phyloP scores from a whole-genome alignment of 2,888 invertebrate genomes.

The Parnassius glacialis region DNA sequence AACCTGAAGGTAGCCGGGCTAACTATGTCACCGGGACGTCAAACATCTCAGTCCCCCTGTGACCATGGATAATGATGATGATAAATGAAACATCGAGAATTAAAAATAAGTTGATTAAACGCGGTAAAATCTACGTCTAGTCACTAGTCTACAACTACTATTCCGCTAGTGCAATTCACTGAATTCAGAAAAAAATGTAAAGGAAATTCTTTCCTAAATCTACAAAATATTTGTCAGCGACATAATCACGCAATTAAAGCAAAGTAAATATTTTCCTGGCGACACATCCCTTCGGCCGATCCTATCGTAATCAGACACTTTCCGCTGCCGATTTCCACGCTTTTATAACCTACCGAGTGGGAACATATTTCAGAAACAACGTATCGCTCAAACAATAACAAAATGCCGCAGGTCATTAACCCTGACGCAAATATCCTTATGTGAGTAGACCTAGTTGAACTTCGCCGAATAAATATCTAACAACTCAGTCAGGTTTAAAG shows the following conservation, averaged over 20 bases:
- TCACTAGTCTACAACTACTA: too few species aligned
- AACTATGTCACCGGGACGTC: too few species aligned
- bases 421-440: conserved; percentile 19
- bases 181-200: too few species aligned
- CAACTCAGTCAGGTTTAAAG: not conserved
- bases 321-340: conserved; percentile 5
- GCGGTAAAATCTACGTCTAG: too few species aligned
- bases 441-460: not conserved
- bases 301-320: conserved; percentile 12
- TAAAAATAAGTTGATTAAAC: too few species aligned
- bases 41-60: too few species aligned
- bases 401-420: conserved; percentile 4
- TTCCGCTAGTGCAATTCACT: too few species aligned
- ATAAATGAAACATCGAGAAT: too few species aligned
- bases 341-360: conserved; percentile 4
- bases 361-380: conserved; percentile 2
- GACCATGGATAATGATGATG: too few species aligned
- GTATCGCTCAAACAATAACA: conserved; percentile 4
- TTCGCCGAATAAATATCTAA: too few species aligned
- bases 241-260: not conserved
- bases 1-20: too few species aligned
- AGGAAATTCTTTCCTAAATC: not conserved
- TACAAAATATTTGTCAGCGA: not conserved
- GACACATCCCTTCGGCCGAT: not conserved
- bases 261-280: not conserved